These are phyloP conservation scores for Neodontobutis hainanensis DNA, from an alignment of 2,113 vertebrate genomes.

Conservation along the genomic window DNA sequence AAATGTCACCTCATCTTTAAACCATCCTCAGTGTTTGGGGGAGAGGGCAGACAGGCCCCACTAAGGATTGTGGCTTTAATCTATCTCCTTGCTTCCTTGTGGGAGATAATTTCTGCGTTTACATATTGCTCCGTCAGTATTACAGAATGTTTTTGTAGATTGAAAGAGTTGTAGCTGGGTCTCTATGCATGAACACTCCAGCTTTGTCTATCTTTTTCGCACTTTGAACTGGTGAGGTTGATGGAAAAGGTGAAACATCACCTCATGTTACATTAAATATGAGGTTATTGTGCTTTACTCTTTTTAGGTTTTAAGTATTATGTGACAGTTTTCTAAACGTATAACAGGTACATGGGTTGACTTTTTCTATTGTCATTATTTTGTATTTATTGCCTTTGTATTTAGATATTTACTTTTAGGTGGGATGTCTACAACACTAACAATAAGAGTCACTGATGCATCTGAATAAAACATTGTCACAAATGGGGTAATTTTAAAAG, in stretches of 20 bases:
- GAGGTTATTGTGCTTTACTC: slow-evolving; percentile 45
- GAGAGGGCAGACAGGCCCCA: slow-evolving; percentile 16
- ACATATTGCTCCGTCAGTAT: slow-evolving; percentile 49
- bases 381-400: slow-evolving; percentile 59
- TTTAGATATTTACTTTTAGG: slow-evolving; percentile 50
- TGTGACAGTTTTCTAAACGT: slow-evolving; percentile 28
- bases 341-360: slow-evolving; percentile 30
- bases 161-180: slow-evolving; percentile 25
- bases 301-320: slow-evolving; percentile 36
- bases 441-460: slow-evolving; percentile 34
- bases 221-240: slow-evolving; percentile 56
- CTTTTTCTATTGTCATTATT: slow-evolving; percentile 32
- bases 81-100: slow-evolving; percentile 21
- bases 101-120: slow-evolving; percentile 34
- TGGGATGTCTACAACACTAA: slow-evolving; percentile 32
- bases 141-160: slow-evolving; percentile 28
- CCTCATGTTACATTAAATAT: slow-evolving; percentile 17
- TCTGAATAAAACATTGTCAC: slow-evolving; percentile 36
- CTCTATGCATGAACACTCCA: slow-evolving; percentile 49
- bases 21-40: slow-evolving; percentile 38
- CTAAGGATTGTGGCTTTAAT: slow-evolving; percentile 53
- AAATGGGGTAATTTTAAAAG: slow-evolving; percentile 7
- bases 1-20: slow-evolving; percentile 30
- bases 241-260: slow-evolving; percentile 1
- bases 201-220: slow-evolving; percentile 21